phyloP scores from a whole-genome alignment of 2,113 vertebrate genomes.

The Crypturellus undulatus region DNA sequence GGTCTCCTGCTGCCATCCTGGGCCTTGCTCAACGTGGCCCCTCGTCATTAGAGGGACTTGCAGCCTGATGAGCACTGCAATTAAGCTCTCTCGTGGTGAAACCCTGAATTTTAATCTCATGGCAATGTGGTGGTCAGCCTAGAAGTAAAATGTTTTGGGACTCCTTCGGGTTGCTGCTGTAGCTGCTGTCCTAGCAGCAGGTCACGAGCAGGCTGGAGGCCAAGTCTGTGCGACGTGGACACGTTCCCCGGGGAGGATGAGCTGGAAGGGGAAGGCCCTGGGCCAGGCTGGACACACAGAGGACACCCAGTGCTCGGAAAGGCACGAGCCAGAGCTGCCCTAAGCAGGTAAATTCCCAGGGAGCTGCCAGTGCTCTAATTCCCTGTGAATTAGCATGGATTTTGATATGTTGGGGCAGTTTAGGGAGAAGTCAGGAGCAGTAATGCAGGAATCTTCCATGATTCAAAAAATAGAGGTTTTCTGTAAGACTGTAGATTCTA shows the following conservation, averaged over 20 bases:
- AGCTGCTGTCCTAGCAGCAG: neutral
- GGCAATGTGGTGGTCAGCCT: constrained; percentile 35
- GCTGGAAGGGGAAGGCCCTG: neutral
- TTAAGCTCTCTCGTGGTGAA: constrained; percentile 68
- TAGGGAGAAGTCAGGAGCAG: neutral
- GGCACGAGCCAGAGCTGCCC: neutral
- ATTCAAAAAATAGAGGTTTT: neutral
- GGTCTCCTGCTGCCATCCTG: neutral
- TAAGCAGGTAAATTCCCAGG: neutral
- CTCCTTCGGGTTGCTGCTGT: neutral
- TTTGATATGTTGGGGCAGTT: neutral
- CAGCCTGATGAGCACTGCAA: constrained; percentile 62
- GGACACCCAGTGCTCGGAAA: no score
- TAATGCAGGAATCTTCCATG: neutral
- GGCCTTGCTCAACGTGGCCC: neutral
- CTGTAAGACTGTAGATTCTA: neutral
- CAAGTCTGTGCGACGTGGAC: neutral
- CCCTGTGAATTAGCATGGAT: neutral
- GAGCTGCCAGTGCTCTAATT: neutral
- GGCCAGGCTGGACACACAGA: no score
- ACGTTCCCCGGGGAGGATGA: neutral
- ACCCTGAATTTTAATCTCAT: constrained; percentile 68
- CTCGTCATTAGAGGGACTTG: constrained; percentile 38
- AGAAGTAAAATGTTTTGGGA: constrained; percentile 42
- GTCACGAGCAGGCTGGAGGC: accelerated